phyloP scores from a whole-genome alignment of 2,113 vertebrate genomes.

The Sigmodon hispidus region DNA sequence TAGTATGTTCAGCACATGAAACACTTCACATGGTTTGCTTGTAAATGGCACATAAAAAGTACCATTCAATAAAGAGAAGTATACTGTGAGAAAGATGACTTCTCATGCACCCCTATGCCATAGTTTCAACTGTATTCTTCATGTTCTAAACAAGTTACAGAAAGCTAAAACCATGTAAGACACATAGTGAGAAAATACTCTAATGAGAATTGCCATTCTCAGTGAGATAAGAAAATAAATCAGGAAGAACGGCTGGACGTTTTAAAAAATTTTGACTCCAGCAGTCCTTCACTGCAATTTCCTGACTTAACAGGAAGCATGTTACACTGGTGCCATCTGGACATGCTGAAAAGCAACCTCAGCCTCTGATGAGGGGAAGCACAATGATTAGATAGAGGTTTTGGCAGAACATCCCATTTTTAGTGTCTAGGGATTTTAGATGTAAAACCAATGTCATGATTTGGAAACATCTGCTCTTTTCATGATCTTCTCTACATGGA shows the following conservation, averaged over 20 bases:
- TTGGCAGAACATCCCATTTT: conserved; percentile 28
- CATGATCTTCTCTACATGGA: conserved; percentile 16
- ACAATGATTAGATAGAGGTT: conserved; percentile 53
- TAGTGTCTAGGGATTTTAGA: conserved; percentile 45
- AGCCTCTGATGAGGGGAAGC: conserved; percentile 53
- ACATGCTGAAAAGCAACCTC: conserved; percentile 55
- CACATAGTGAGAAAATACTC: conserved; percentile 40
- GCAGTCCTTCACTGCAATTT: conserved; percentile 15
- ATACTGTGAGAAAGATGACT: neutral
- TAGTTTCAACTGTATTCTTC: neutral
- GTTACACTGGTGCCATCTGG: conserved; percentile 60
- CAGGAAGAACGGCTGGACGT: neutral
- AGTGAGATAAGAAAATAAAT: conserved; percentile 49
- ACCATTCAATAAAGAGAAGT: neutral
- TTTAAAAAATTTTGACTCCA: conserved; percentile 26
- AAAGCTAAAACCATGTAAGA: conserved; percentile 45
- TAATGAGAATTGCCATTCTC: conserved; percentile 8
- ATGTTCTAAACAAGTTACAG: neutral
- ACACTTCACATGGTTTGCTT: neutral
- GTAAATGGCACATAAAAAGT: neutral
- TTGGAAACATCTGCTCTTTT: conserved; percentile 60
- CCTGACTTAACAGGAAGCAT: conserved; percentile 55
- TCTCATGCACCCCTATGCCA: neutral
- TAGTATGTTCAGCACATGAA: neutral
- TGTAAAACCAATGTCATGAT: conserved; percentile 58